Evolutionary conservation across 1,140 invertebrate species (phyloP).

Genomic region (Hycleus phaleratus): DNA sequence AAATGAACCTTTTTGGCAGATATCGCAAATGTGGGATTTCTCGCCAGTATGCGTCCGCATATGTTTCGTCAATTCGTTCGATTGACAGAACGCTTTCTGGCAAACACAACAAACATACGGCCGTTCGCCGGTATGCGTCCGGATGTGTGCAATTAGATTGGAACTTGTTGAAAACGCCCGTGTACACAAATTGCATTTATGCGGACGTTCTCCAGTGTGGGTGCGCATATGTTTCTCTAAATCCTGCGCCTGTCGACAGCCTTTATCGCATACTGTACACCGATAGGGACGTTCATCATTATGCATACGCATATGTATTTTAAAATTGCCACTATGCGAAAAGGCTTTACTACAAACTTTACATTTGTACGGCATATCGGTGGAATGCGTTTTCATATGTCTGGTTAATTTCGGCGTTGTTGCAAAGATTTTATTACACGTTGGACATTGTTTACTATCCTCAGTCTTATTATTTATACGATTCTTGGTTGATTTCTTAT

Average conservation of each 20-base stretch:
- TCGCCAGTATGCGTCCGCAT: conserved; percentile 43
- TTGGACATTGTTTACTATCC: conserved; percentile 43
- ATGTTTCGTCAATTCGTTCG: conserved; percentile 42
- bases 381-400: conserved; percentile 54
- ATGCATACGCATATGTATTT: conserved; percentile 53
- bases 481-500: conserved; percentile 23
- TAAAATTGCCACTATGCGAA: conserved; percentile 55
- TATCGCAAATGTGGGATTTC: conserved; percentile 44
- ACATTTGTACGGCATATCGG: conserved; percentile 64
- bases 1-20: conserved; percentile 39
- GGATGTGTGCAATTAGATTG: conserved; percentile 46
- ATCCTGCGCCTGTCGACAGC: conserved; percentile 50
- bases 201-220: conserved; percentile 47
- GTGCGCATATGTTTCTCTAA: conserved; percentile 51
- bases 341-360: conserved; percentile 62
- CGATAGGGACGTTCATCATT: conserved; percentile 53
- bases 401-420: conserved; percentile 50
- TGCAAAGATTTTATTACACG: conserved; percentile 50
- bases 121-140: conserved; percentile 45
- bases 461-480: conserved; percentile 18
- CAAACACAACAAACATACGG: conserved; percentile 43
- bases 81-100: conserved; percentile 42
- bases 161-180: conserved; percentile 51
- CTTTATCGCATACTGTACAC: conserved; percentile 53
- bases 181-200: conserved; percentile 46